These are phyloP conservation scores for Phataginus tetradactyla DNA, from an alignment of 2,797 vertebrate species.

Conservation along the genomic window DNA sequence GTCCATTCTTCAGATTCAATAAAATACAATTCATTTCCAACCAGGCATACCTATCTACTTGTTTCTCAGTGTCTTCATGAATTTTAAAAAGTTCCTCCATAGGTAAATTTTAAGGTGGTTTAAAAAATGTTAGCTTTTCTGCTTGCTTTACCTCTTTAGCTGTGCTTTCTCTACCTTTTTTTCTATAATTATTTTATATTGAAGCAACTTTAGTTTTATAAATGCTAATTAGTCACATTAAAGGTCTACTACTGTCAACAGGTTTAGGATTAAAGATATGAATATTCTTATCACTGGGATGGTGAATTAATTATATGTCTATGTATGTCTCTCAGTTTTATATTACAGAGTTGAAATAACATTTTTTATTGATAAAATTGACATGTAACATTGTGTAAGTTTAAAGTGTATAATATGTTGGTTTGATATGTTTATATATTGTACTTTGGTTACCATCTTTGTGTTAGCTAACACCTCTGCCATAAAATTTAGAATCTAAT, in stretches of 20 bases:
- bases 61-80: background rate
- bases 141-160: conserved; percentile 13
- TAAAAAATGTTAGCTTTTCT: background rate
- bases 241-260: background rate
- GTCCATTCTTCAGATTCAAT: conserved; percentile 13
- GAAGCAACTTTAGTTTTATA: conserved; percentile 47
- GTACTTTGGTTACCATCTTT: background rate
- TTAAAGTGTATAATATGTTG: background rate
- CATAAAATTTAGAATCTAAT: conserved; percentile 59
- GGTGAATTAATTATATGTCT: conserved; percentile 28
- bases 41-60: background rate
- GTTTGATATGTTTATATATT: background rate
- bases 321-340: conserved; percentile 13
- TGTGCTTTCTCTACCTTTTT: conserved; percentile 1
- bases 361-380: conserved; percentile 18
- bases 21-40: conserved; percentile 42
- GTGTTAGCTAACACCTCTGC: background rate
- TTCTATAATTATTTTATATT: conserved; percentile 34
- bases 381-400: background rate
- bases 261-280: conserved; percentile 25
- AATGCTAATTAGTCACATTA: conserved; percentile 20
- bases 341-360: conserved; percentile 30
- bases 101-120: background rate
- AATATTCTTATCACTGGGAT: conserved; percentile 29
- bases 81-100: background rate